Evolutionary conservation across 2,113 vertebrate genomes (phyloP).

Genomic region (Nycticebus coucang): DNA sequence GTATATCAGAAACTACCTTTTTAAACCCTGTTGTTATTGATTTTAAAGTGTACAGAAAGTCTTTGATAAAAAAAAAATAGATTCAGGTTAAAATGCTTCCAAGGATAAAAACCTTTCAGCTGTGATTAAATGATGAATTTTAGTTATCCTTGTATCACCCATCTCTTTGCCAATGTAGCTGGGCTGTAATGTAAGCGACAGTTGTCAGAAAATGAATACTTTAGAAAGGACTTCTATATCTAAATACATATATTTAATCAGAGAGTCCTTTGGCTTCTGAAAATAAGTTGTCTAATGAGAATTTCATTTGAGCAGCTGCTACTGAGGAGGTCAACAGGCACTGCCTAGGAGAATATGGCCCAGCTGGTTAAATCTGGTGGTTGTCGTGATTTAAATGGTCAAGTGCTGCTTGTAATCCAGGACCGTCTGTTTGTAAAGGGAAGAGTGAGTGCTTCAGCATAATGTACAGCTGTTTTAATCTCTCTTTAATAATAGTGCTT

Average conservation of each 20-base stretch:
- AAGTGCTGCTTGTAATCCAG: slow-evolving; percentile 97
- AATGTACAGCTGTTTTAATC: slow-evolving; percentile 99
- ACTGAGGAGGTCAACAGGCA: slow-evolving; percentile 89
- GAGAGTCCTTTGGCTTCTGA: slow-evolving; percentile 85
- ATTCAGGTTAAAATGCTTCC: slow-evolving; percentile 62
- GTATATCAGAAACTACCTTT: slow-evolving; percentile 17
- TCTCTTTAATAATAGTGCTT: slow-evolving; percentile 95
- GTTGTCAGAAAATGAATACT: slow-evolving; percentile 77
- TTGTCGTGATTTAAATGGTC: slow-evolving; percentile 97
- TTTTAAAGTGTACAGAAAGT: slow-evolving; percentile 26
- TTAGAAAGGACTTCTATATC: slow-evolving; percentile 81
- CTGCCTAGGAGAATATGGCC: slow-evolving; percentile 92
- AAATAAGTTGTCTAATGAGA: slow-evolving; percentile 90
- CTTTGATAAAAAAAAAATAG: slow-evolving; percentile 47
- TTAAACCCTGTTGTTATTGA: slow-evolving; percentile 26
- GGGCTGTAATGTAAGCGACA: slow-evolving; percentile 69
- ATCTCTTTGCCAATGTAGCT: slow-evolving; percentile 51
- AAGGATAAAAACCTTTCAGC: slow-evolving; percentile 61
- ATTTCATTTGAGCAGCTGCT: slow-evolving; percentile 88
- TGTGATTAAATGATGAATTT: slow-evolving; percentile 63
- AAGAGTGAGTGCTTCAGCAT: slow-evolving; percentile 93
- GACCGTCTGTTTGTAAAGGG: slow-evolving; percentile 93
- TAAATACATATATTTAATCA: slow-evolving; percentile 87
- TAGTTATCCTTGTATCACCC: slow-evolving; percentile 70
- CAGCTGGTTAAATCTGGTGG: slow-evolving; percentile 97